These are phyloP conservation scores for Gymnodraco acuticeps DNA, from an alignment of 2,797 vertebrate species.

Conservation along the genomic window DNA sequence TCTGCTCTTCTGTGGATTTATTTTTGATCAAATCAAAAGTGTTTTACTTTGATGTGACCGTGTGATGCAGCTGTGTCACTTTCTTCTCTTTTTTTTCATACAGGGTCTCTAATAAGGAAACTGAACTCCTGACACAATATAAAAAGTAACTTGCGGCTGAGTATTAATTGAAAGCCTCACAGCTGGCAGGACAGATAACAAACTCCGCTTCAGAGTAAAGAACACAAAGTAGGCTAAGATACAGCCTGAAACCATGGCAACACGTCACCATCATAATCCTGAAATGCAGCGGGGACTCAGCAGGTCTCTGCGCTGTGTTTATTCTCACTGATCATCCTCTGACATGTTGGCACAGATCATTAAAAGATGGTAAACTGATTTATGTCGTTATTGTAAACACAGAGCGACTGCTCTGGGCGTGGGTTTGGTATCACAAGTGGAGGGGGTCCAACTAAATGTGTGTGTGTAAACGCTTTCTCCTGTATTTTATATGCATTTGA, in stretches of 20 bases:
- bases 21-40: slow-evolving; percentile 13
- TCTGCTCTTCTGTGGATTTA: neutral
- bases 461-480: neutral
- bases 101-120: slow-evolving; percentile 59
- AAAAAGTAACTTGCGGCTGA: slow-evolving; percentile 46
- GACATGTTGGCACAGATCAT: slow-evolving; percentile 52
- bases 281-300: slow-evolving; percentile 63
- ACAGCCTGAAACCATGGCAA: slow-evolving; percentile 77
- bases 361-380: slow-evolving; percentile 44
- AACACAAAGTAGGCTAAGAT: slow-evolving; percentile 73
- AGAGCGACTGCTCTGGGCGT: neutral
- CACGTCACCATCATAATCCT: slow-evolving; percentile 60
- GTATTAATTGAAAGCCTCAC: slow-evolving; percentile 74
- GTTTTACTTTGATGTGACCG: slow-evolving; percentile 17
- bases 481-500: slow-evolving; percentile 7
- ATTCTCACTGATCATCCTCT: slow-evolving; percentile 45
- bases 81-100: slow-evolving; percentile 38
- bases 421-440: slow-evolving; percentile 4
- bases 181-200: slow-evolving; percentile 74
- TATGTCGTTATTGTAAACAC: slow-evolving; percentile 30
- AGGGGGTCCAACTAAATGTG: neutral
- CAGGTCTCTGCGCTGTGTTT: slow-evolving; percentile 54
- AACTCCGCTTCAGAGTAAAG: slow-evolving; percentile 50
- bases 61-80: slow-evolving; percentile 15
- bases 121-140: slow-evolving; percentile 58